Percentiles rank a stretch among this genome's conserved stretches.
These are phyloP conservation scores for Miniopterus natalensis DNA, from an alignment of 2,113 vertebrate genomes.

Conservation along the genomic window DNA sequence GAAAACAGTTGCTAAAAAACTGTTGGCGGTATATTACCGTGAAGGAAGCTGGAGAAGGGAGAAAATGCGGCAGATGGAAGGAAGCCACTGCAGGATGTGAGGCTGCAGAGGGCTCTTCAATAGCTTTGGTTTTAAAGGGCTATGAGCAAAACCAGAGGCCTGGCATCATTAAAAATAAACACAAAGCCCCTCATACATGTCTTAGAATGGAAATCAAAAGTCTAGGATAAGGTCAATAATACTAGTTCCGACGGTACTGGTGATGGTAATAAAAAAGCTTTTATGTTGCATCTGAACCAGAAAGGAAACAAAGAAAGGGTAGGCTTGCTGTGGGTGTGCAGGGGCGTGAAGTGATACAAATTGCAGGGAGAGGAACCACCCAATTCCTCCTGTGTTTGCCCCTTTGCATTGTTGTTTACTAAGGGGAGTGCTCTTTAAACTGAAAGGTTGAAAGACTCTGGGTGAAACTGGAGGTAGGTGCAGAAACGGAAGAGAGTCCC, in stretches of 20 bases:
- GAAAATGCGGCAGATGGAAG: neutral
- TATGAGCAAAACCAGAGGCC: neutral
- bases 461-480: conserved; percentile 26
- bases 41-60: conserved; percentile 7
- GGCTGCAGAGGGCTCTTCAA: neutral
- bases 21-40: neutral
- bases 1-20: neutral
- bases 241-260: neutral
- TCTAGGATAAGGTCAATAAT: neutral
- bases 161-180: neutral
- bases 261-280: conserved; percentile 17
- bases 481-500: neutral
- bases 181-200: neutral
- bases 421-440: neutral
- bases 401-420: neutral
- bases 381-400: neutral
- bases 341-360: neutral
- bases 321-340: neutral
- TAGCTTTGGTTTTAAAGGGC: conserved; percentile 52
- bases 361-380: neutral
- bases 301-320: conserved; percentile 38
- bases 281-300: conserved; percentile 18
- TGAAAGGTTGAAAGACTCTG: neutral
- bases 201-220: conserved; percentile 57
- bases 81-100: neutral